These are phyloP conservation scores for Coryphaenoides rupestris DNA, from an alignment of 2,113 vertebrate species.

Conservation along the genomic window DNA sequence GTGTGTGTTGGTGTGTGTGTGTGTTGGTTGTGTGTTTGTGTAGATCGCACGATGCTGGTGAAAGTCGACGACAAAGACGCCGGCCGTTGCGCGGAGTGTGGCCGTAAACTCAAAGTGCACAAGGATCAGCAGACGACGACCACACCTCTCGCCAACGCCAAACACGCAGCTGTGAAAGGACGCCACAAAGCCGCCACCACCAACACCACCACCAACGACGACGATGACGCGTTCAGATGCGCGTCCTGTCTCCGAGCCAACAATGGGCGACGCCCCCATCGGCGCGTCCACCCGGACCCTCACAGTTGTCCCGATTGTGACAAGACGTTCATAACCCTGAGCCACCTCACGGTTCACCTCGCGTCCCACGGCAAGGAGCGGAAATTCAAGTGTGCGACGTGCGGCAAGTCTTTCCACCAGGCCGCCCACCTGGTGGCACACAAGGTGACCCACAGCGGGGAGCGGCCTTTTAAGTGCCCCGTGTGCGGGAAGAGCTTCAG, in stretches of 20 bases:
- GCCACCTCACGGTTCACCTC: constrained; percentile 69
- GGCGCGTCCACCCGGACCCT: constrained; percentile 52
- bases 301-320: constrained; percentile 63
- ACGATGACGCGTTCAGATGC: constrained; percentile 44
- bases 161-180: not conserved
- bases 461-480: constrained; percentile 72
- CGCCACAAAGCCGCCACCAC: not conserved
- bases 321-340: constrained; percentile 71
- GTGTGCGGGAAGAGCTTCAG: constrained; percentile 74
- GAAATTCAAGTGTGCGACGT: constrained; percentile 63
- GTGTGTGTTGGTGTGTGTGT: no score
- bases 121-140: constrained; percentile 18
- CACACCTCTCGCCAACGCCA: not conserved
- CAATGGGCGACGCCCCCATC: constrained; percentile 37
- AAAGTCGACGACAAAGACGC: constrained; percentile 28
- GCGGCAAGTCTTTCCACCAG: constrained; percentile 72
- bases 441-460: constrained; percentile 69
- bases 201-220: no score
- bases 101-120: constrained; percentile 30
- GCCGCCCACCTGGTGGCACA: constrained; percentile 71
- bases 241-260: constrained; percentile 42
- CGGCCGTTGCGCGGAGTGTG: constrained; percentile 49
- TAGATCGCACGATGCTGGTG: constrained; percentile 51
- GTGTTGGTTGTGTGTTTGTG: no score
- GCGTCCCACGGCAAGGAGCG: constrained; percentile 65